Evolutionary conservation across 2,797 vertebrate species (phyloP).

Genomic region (Gadopsis bispinosus): DNA sequence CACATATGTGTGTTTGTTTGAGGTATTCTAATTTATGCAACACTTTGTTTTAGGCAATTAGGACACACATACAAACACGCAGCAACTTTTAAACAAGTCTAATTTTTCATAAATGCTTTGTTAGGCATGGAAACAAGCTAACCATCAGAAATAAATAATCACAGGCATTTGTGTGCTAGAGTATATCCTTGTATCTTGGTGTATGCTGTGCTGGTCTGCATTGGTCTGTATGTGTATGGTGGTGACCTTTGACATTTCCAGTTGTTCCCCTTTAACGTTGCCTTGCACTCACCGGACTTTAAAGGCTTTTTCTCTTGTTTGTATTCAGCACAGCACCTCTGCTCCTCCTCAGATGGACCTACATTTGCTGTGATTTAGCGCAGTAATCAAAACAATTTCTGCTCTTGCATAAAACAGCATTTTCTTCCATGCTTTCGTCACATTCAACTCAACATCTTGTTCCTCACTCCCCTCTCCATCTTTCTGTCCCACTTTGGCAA

Average conservation of each 20-base stretch:
- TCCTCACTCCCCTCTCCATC: constrained; percentile 32
- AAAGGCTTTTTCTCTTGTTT: constrained; percentile 9
- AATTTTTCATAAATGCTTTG: constrained; percentile 53
- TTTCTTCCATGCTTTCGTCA: constrained; percentile 42
- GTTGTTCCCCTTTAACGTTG: constrained; percentile 44
- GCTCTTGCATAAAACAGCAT: constrained; percentile 38
- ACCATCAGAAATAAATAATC: constrained; percentile 29
- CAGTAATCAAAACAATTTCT: constrained; percentile 37
- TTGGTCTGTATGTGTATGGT: constrained; percentile 8
- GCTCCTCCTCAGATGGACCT: constrained; percentile 16
- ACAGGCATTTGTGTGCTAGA: constrained; percentile 16
- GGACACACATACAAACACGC: constrained; percentile 36
- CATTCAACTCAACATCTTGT: constrained; percentile 51
- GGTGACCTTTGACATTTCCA: constrained; percentile 47
- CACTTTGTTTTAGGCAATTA: constrained; percentile 57
- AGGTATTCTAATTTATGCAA: constrained; percentile 18
- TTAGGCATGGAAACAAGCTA: constrained; percentile 32
- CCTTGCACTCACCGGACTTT: constrained; percentile 11
- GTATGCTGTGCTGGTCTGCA: not conserved
- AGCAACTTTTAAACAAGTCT: constrained; percentile 51
- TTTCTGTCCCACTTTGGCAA: constrained; percentile 28
- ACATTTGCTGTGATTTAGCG: constrained; percentile 53
- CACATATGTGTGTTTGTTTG: constrained; percentile 5
- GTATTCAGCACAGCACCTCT: not conserved
- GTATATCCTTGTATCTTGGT: not conserved